Evolutionary conservation across 1,140 invertebrate species (phyloP).

Genomic region (Bombus waltoni): DNA sequence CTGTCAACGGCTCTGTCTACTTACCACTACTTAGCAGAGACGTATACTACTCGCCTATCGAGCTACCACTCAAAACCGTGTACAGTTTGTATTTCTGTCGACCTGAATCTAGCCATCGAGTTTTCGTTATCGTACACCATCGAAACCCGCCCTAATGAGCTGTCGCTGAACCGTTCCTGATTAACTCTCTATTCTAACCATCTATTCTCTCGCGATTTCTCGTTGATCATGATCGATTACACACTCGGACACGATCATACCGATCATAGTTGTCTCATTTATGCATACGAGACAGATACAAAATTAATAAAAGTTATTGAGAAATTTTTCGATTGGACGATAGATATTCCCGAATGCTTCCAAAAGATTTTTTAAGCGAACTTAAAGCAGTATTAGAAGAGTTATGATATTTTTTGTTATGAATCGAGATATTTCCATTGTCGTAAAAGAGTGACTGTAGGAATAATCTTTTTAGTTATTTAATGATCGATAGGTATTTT

Average conservation of each 20-base stretch:
- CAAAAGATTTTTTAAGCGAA: background rate
- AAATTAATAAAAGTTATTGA: background rate
- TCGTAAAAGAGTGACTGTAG: background rate
- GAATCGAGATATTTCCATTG: background rate
- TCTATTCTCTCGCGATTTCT: background rate
- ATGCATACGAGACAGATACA: background rate
- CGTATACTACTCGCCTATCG: background rate
- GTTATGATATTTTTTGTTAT: background rate
- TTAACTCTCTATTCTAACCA: slow-evolving; percentile 9
- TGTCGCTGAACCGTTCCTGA: slow-evolving; percentile 12
- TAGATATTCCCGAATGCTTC: background rate
- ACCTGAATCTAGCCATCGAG: background rate
- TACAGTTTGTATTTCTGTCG: background rate
- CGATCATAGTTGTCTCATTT: background rate
- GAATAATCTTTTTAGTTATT: background rate
- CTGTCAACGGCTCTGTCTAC: background rate
- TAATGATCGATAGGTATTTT: too few relatives aligned
- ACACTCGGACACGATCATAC: background rate
- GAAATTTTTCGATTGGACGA: background rate
- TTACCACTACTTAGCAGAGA: background rate
- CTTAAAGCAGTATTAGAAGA: background rate
- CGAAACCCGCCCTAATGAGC: background rate
- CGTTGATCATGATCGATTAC: background rate
- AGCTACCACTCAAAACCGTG: background rate
- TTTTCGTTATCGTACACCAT: slow-evolving; percentile 20